Conservation (phyloP, 2,888 invertebrate species). For the Apamea sordens region DNA sequence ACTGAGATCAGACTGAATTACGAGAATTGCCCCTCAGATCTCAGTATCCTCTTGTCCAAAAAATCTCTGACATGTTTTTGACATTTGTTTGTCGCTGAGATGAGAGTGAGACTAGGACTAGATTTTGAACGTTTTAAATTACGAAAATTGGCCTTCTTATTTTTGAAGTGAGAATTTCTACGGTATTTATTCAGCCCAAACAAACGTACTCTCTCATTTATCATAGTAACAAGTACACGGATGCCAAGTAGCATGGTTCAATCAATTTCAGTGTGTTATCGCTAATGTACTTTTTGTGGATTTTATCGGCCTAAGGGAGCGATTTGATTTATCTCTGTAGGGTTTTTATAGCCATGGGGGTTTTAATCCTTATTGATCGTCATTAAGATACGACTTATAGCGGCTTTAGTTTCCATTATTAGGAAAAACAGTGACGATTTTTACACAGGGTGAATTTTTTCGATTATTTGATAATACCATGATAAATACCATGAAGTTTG, state of each 20-base stretch:
- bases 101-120: too few relatives aligned
- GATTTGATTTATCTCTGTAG: conserved; percentile 42
- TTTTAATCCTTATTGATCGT: conserved; percentile 46
- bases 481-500: too few relatives aligned
- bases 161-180: too few relatives aligned
- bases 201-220: conserved; percentile 16
- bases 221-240: conserved; percentile 4
- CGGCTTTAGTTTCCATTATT: conserved; percentile 2
- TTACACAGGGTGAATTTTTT: neutral
- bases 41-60: too few relatives aligned
- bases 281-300: conserved; percentile 46
- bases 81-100: too few relatives aligned
- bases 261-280: conserved; percentile 40
- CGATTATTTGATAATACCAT: neutral
- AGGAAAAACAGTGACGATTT: neutral
- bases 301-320: conserved; percentile 27
- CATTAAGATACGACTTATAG: conserved; percentile 20
- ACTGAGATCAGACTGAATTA: too few relatives aligned
- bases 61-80: too few relatives aligned
- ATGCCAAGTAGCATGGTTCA: conserved; percentile 13
- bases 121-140: too few relatives aligned
- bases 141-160: too few relatives aligned
- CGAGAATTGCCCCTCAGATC: too few relatives aligned
- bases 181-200: too few relatives aligned
- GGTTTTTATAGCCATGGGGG: conserved; percentile 29